Conservation (phyloP, 2,113 vertebrate genomes). For the Periophthalmodon schlosseri region DNA sequence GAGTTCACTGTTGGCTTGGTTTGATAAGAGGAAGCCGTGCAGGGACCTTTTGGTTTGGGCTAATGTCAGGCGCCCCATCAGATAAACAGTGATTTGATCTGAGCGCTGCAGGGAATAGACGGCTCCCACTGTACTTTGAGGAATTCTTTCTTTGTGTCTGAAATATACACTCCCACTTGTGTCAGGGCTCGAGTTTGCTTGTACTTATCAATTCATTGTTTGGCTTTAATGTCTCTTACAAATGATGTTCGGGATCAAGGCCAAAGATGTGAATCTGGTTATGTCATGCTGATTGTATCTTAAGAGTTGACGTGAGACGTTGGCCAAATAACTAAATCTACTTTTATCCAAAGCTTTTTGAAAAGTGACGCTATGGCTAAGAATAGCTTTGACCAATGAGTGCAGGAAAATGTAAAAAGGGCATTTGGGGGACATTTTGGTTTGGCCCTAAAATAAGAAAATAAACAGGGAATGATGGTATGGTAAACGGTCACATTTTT, state of each 20-base stretch:
- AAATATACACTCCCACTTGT: constrained; percentile 9
- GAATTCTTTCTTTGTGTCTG: constrained; percentile 53
- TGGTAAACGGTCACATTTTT: no score
- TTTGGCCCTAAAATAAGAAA: no score
- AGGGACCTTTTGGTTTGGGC: constrained; percentile 62
- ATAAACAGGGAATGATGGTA: no score
- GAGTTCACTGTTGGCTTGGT: constrained; percentile 56
- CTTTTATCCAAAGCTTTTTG: neutral
- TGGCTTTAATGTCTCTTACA: neutral
- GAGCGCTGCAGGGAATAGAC: constrained; percentile 41
- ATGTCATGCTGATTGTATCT: neutral
- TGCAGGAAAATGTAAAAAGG: neutral
- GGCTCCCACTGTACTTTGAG: constrained; percentile 54
- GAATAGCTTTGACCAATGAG: neutral
- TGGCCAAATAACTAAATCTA: neutral
- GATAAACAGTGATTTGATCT: constrained; percentile 70
- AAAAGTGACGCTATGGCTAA: neutral
- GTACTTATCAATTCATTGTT: constrained; percentile 6
- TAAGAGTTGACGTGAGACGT: neutral
- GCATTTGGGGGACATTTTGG: no score
- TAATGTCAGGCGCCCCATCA: constrained; percentile 70
- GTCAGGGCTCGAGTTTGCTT: constrained; percentile 4
- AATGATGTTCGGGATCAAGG: neutral
- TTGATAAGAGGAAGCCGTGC: constrained; percentile 63
- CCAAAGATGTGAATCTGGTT: constrained; percentile 3